phyloP scores from a whole-genome alignment of 2,797 vertebrate species.

The Oophaga sylvatica region DNA sequence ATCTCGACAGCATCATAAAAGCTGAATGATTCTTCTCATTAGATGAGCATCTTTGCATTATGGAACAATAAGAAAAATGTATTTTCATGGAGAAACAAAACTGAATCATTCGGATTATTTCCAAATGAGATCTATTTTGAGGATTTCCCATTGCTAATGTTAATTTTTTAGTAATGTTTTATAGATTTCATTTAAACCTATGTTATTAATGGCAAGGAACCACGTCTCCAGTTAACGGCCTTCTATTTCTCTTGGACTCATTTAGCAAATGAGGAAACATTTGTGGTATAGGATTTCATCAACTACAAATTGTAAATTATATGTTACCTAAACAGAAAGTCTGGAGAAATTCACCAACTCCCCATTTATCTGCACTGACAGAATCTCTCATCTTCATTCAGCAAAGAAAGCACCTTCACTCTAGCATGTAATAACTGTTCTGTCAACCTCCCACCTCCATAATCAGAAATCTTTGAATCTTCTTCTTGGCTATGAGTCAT shows the following conservation, averaged over 20 bases:
- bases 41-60: not conserved
- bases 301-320: not conserved
- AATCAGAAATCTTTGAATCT: slow-evolving; percentile 14
- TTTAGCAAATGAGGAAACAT: not conserved
- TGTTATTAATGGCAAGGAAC: not conserved
- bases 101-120: not conserved
- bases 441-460: slow-evolving; percentile 33
- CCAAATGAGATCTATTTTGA: not conserved
- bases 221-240: not conserved
- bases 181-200: not conserved
- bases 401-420: slow-evolving; percentile 32
- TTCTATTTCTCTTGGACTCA: not conserved
- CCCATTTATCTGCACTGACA: slow-evolving; percentile 27
- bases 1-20: too few relatives aligned
- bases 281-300: slow-evolving; percentile 5
- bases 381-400: slow-evolving; percentile 39
- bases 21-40: not conserved
- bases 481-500: slow-evolving; percentile 23
- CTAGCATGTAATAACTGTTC: slow-evolving; percentile 46
- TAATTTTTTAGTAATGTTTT: not conserved
- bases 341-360: slow-evolving; percentile 19
- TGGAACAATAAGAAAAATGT: not conserved
- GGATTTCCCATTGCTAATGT: not conserved
- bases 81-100: not conserved
- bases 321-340: slow-evolving; percentile 1